Base-by-base conservation (phyloP, 2,888 invertebrate species). In the Vanessa cardui region DNA sequence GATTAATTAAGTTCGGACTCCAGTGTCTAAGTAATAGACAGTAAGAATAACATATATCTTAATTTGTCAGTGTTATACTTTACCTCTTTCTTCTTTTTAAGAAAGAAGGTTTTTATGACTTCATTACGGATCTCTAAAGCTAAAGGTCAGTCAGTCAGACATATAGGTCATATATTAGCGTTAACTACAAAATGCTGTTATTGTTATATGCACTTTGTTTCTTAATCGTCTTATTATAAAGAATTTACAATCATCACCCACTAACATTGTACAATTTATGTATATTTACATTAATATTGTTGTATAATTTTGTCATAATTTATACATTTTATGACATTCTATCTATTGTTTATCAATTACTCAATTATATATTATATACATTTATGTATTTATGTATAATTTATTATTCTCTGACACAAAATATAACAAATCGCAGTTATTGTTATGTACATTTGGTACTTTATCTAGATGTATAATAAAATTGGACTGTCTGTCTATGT, bases 181-280 rank as follows among this genome's bases (percentile, higher is more conserved):
- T 63, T 58, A 62, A 74, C 72, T 70, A 64, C 69, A 68, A 62
- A 69, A 73, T 58, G 64, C 72, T 67, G 59, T 73, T 73, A 68
- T 64, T 45, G 47, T 61, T 45, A 58, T 62, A 33, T 54, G 50
- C 47, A 59, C 63, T 61, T 64, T 56, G 69, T 69, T 50, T 65
- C 59, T 65, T 68, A 69, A 66, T 66, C 26, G 52, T 54, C 52
- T 54, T 31, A 54, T 54, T 54, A 54, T 31, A 16, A 31, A 18
- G 39, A 39, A 56, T 56, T 56, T 56, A 39, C 18, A 56, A 56
- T 56, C 56, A 39, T 39, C 39, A 56, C 39, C 56, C 56, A 56
- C 56, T 56, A 18, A 56, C 33, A 39, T 56, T 20, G 39, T 56
- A 54, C 8, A 56, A 39, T 56, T 54, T 31, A 54, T 54, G 52